phyloP scores from a whole-genome alignment of 2,888 invertebrate species.

The Pseudoips prasinana region DNA sequence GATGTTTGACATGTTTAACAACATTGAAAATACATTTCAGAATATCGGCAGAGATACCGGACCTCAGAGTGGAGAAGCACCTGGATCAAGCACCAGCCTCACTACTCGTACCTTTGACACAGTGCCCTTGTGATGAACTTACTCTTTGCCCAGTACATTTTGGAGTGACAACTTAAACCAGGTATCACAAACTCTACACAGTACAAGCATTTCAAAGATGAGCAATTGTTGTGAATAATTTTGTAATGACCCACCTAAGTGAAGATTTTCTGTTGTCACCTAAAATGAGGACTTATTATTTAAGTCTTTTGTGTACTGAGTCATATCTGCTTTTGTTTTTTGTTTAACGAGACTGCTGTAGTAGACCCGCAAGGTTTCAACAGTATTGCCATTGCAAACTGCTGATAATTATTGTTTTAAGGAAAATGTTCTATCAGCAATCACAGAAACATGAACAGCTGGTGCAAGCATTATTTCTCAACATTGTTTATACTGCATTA shows the following conservation, averaged over 20 bases:
- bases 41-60: constrained; percentile 79
- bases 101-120: constrained; percentile 66
- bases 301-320: constrained; percentile 52
- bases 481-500: constrained; percentile 77
- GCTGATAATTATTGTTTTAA: constrained; percentile 53
- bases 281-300: constrained; percentile 52
- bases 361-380: constrained; percentile 48
- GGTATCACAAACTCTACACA: constrained; percentile 28
- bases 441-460: constrained; percentile 54
- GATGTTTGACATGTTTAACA: no score
- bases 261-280: constrained; percentile 56
- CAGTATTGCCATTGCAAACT: constrained; percentile 47
- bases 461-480: constrained; percentile 66
- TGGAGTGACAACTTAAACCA: constrained; percentile 61
- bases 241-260: constrained; percentile 21
- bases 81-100: constrained; percentile 81
- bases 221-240: constrained; percentile 25
- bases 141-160: constrained; percentile 48
- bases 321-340: constrained; percentile 60
- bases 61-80: constrained; percentile 83
- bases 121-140: constrained; percentile 74
- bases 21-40: constrained; percentile 39
- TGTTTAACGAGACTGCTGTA: constrained; percentile 53
- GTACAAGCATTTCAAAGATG: constrained; percentile 20
- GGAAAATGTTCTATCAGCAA: constrained; percentile 62